A percentile compares a stretch with the other conserved stretches of the same genome.
phyloP scores from a whole-genome alignment of 2,113 vertebrate species.

The Arothron firmamentum region DNA sequence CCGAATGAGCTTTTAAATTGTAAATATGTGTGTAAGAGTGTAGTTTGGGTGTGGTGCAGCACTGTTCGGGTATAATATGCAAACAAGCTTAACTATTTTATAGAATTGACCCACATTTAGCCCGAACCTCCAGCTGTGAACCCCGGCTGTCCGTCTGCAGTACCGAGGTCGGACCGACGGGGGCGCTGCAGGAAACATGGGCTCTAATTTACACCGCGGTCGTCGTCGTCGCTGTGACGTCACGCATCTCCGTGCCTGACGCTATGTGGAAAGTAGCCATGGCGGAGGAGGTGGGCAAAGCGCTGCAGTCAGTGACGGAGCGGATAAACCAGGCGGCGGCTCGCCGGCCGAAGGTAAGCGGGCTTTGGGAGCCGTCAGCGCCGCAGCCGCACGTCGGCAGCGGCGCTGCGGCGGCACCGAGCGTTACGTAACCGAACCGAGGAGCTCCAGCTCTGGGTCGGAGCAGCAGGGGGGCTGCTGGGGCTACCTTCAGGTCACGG shows the following conservation, averaged over 20 bases:
- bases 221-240: constrained; percentile 32
- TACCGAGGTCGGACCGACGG: neutral
- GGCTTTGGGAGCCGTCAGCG: neutral
- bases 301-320: constrained; percentile 73
- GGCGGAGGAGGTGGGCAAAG: constrained; percentile 79
- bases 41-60: too few relatives aligned
- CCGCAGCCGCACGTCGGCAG: neutral
- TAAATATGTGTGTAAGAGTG: too few relatives aligned
- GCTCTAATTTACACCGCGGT: constrained; percentile 47
- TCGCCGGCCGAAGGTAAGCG: constrained; percentile 72
- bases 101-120: too few relatives aligned
- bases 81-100: too few relatives aligned
- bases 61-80: too few relatives aligned
- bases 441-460: constrained; percentile 58
- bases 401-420: neutral
- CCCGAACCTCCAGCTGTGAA: too few relatives aligned
- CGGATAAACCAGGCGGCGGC: constrained; percentile 76
- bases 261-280: constrained; percentile 77
- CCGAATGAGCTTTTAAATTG: too few relatives aligned
- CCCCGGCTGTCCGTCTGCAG: neutral
- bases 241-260: constrained; percentile 20
- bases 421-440: neutral
- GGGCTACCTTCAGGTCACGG: constrained; percentile 24
- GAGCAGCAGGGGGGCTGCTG: constrained; percentile 7
- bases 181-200: neutral